phyloP scores from a whole-genome alignment of 2,113 vertebrate genomes.

The Peromyscus polionotus region DNA sequence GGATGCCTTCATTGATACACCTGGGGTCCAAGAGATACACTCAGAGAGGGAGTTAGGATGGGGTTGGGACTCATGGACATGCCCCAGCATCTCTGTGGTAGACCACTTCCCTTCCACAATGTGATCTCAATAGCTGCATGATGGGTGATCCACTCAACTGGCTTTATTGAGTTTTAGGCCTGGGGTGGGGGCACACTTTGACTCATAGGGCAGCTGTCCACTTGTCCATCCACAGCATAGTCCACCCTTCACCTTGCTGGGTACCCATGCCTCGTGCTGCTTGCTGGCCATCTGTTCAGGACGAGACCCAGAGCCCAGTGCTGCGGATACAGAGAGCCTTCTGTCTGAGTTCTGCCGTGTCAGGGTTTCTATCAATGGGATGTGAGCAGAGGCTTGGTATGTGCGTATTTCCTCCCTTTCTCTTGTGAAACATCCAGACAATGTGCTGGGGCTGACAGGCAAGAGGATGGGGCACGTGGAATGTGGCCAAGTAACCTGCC shows the following conservation, averaged over 20 bases:
- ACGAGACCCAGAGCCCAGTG: background rate
- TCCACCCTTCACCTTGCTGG: background rate
- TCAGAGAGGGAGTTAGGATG: background rate
- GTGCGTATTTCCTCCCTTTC: background rate
- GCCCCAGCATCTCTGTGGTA: background rate
- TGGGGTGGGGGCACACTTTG: background rate
- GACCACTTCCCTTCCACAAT: background rate
- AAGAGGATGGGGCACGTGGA: background rate
- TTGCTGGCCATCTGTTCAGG: background rate
- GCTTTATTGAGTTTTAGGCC: background rate
- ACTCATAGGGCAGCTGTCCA: fast-evolving
- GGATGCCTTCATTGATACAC: fast-evolving
- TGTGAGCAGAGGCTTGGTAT: background rate
- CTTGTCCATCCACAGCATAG: fast-evolving
- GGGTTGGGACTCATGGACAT: background rate
- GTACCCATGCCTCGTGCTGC: background rate
- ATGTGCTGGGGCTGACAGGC: background rate
- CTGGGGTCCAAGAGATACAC: fast-evolving
- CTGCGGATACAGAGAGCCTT: background rate
- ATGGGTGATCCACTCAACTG: background rate
- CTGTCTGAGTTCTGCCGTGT: background rate
- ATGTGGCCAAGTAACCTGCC: background rate
- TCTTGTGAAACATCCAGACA: background rate
- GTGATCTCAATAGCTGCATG: background rate
- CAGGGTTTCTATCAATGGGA: background rate